Evolutionary conservation across 2,797 vertebrate species (phyloP).

Genomic region (Euthynnus affinis): DNA sequence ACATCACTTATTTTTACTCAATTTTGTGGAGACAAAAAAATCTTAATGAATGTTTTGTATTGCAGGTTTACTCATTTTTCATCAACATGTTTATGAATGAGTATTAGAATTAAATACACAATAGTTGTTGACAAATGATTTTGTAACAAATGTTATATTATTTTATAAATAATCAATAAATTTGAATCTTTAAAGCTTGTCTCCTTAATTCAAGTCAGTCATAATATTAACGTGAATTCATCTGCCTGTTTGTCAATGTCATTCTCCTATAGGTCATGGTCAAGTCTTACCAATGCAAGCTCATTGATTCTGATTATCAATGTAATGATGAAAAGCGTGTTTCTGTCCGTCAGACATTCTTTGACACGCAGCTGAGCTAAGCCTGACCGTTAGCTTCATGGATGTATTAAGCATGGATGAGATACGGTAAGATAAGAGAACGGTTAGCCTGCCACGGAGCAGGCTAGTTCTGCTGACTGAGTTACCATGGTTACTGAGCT

Average conservation of each 20-base stretch:
- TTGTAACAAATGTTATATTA: background rate
- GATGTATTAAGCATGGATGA: no score
- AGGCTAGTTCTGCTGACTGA: no score
- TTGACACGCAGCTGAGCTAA: no score
- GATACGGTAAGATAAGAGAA: no score
- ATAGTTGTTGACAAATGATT: background rate
- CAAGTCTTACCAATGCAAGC: slow-evolving; percentile 15
- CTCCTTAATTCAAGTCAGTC: background rate
- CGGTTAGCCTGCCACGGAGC: no score
- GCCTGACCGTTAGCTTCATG: no score
- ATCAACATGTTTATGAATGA: background rate
- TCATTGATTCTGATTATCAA: slow-evolving; percentile 7
- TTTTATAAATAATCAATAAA: background rate
- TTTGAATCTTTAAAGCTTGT: background rate
- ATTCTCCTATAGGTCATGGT: background rate
- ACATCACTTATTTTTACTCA: background rate
- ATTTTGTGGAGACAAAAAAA: background rate
- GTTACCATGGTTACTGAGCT: no score
- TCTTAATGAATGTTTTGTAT: background rate
- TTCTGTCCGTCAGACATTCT: no score
- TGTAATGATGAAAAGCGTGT: slow-evolving; percentile 32
- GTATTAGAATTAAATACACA: background rate
- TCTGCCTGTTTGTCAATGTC: background rate
- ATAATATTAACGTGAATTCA: background rate
- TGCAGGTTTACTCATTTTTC: background rate